Conservation (phyloP, 2,888 invertebrate species). For the Luffia ferchaultella region DNA sequence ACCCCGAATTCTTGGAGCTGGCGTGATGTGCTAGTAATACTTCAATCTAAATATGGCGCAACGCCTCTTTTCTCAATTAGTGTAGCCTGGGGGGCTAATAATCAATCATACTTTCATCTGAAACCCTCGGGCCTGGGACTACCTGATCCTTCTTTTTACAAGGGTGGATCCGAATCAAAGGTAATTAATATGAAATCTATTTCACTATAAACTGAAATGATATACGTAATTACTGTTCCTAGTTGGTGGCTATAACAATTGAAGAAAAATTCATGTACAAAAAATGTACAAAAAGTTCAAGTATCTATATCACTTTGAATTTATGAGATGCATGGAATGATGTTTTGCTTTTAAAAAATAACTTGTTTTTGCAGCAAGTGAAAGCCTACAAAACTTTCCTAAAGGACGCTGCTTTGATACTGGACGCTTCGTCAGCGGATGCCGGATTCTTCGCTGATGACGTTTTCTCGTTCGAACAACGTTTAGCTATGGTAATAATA, state of each 20-base stretch:
- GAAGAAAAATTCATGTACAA: too few relatives aligned
- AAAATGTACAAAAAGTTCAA: too few relatives aligned
- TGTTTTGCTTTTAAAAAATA: too few relatives aligned
- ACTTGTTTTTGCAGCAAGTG: not conserved
- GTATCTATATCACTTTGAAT: too few relatives aligned
- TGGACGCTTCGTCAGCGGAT: conserved; percentile 45
- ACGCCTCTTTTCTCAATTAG: not conserved
- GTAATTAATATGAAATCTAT: conserved; percentile 16
- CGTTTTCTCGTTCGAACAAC: conserved; percentile 60
- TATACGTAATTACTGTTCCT: not conserved
- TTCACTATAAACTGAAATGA: not conserved
- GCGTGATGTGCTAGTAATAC: not conserved
- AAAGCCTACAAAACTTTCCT: conserved; percentile 53
- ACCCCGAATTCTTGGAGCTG: not conserved
- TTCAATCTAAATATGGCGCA: not conserved
- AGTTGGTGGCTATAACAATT: too few relatives aligned
- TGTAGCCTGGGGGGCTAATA: not conserved
- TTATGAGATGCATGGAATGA: too few relatives aligned
- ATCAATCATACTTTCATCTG: not conserved
- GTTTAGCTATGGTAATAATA: conserved; percentile 48
- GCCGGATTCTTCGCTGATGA: conserved; percentile 55
- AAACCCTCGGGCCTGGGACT: not conserved
- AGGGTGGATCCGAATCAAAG: conserved; percentile 29
- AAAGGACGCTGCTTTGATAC: conserved; percentile 46
- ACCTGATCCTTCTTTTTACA: not conserved